Conservation (phyloP, 2,113 vertebrate species). For the Platanista minor region DNA sequence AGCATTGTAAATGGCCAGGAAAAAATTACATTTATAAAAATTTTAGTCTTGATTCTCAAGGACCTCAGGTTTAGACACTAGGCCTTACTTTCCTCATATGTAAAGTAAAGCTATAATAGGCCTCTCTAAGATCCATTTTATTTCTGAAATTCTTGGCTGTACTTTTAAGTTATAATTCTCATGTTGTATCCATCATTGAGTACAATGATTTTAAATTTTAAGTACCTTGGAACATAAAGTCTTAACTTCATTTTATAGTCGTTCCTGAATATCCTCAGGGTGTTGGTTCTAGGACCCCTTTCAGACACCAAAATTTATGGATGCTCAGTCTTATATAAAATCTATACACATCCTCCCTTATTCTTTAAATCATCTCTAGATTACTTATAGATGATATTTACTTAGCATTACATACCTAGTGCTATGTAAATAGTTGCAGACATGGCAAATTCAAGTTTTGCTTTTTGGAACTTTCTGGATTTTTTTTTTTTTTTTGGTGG, state of each 20-base stretch:
- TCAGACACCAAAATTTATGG: not conserved
- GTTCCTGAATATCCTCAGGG: not conserved
- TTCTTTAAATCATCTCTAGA: not conserved
- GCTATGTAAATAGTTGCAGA: not conserved
- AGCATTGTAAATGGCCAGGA: not conserved
- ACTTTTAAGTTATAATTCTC: conserved; percentile 18
- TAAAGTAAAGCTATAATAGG: not conserved
- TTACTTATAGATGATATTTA: not conserved
- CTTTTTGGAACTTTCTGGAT: not conserved
- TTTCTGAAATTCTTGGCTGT: not conserved
- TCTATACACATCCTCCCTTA: not conserved
- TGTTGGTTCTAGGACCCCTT: not conserved
- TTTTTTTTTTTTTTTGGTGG: not conserved
- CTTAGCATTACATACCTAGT: not conserved
- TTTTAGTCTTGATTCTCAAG: not conserved
- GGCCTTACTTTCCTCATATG: not conserved
- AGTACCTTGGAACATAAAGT: not conserved
- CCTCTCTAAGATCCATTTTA: not conserved
- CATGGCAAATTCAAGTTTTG: not conserved
- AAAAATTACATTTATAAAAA: not conserved
- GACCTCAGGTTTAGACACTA: not conserved
- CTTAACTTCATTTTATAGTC: not conserved
- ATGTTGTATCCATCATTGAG: not conserved
- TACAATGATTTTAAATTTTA: not conserved
- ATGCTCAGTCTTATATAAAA: not conserved